phyloP scores from a whole-genome alignment of 2,888 invertebrate species.

The Luperina testacea region DNA sequence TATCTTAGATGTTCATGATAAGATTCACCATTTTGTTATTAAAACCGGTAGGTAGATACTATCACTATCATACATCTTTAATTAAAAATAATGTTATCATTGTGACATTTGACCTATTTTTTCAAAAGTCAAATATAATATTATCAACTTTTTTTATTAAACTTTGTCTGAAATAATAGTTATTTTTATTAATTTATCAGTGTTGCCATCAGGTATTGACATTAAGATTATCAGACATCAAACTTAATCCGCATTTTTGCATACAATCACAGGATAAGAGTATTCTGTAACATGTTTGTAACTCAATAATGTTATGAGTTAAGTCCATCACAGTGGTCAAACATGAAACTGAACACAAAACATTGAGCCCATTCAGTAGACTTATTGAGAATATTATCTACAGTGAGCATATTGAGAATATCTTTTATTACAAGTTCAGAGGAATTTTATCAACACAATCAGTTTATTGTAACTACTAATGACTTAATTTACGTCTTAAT shows the following conservation, averaged over 20 bases:
- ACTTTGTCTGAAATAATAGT: background rate
- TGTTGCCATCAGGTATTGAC: background rate
- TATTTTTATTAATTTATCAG: no score
- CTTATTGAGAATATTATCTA: slow-evolving; percentile 40
- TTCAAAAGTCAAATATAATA: background rate
- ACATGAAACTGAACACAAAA: slow-evolving; percentile 38
- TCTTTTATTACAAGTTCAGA: slow-evolving; percentile 11
- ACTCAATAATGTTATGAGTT: slow-evolving; percentile 44
- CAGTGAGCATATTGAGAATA: slow-evolving; percentile 29
- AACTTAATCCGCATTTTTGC: slow-evolving; percentile 40
- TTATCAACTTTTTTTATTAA: background rate
- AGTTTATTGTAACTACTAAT: slow-evolving; percentile 32
- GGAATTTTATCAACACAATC: slow-evolving; percentile 33
- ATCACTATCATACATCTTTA: background rate
- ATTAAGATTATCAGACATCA: background rate
- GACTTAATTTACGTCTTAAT: slow-evolving; percentile 24
- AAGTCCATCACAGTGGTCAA: slow-evolving; percentile 13
- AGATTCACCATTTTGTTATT: background rate
- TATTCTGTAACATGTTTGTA: slow-evolving; percentile 7
- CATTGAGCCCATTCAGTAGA: slow-evolving; percentile 37
- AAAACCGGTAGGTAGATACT: background rate
- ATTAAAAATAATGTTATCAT: background rate
- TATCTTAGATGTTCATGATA: slow-evolving; percentile 12
- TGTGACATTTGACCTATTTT: background rate
- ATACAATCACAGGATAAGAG: slow-evolving; percentile 30